These are phyloP conservation scores for Apoderus coryli DNA, from an alignment of 2,888 invertebrate species.

Conservation along the genomic window DNA sequence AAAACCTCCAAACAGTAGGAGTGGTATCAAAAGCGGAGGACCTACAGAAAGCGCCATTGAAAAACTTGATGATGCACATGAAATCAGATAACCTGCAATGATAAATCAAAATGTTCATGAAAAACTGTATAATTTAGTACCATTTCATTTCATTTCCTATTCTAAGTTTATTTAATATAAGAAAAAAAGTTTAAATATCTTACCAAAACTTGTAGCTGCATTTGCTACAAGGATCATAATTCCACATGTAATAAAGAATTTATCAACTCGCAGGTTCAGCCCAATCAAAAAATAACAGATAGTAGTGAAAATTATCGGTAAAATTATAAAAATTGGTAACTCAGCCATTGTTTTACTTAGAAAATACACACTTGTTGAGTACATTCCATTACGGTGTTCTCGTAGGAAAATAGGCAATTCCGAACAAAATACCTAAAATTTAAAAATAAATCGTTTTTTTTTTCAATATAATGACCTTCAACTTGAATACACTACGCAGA, in stretches of 20 bases:
- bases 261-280: conserved; percentile 48
- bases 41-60: conserved; percentile 84
- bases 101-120: no score
- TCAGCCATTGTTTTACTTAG: conserved; percentile 83
- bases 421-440: conserved; percentile 66
- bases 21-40: conserved; percentile 84
- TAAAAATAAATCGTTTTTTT: conserved; percentile 2
- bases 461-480: not conserved
- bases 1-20: conserved; percentile 90
- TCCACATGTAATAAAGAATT: conserved; percentile 60
- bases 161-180: no score
- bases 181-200: no score
- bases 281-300: conserved; percentile 86
- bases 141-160: no score
- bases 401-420: conserved; percentile 81
- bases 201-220: conserved; percentile 78
- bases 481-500: no score
- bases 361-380: conserved; percentile 82
- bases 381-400: conserved; percentile 82
- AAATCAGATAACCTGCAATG: conserved; percentile 72
- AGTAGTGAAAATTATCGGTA: conserved; percentile 69
- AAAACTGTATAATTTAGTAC: no score
- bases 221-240: conserved; percentile 75
- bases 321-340: conserved; percentile 67
- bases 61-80: conserved; percentile 68